Conservation (phyloP, 1,140 invertebrate genomes). For the Dinothrombium tinctorium region DNA sequence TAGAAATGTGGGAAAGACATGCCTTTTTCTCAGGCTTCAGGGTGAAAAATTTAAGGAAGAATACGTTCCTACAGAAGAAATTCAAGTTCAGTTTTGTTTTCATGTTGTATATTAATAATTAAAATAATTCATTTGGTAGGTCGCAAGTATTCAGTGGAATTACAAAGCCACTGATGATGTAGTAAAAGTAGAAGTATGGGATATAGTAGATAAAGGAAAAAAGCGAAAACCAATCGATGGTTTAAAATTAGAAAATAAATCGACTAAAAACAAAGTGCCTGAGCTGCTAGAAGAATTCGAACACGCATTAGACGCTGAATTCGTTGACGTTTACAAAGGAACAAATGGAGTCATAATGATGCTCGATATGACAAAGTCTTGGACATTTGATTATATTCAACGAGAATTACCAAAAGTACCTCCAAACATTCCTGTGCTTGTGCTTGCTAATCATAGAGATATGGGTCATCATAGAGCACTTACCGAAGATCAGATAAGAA, state of each 20-base stretch:
- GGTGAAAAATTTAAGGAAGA: slow-evolving; percentile 75
- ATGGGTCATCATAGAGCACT: slow-evolving; percentile 76
- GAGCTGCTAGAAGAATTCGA: slow-evolving; percentile 20
- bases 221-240: slow-evolving; percentile 50
- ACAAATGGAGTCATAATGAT: slow-evolving; percentile 65
- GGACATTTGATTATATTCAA: slow-evolving; percentile 88
- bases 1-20: slow-evolving; percentile 84
- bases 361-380: slow-evolving; percentile 82
- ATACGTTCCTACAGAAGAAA: slow-evolving; percentile 82
- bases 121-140: slow-evolving; percentile 22
- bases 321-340: slow-evolving; percentile 86
- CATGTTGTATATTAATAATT: slow-evolving; percentile 4
- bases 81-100: slow-evolving; percentile 41
- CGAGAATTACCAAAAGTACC: slow-evolving; percentile 64
- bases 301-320: slow-evolving; percentile 75
- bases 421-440: slow-evolving; percentile 58
- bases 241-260: slow-evolving; percentile 26
- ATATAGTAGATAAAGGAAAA: slow-evolving; percentile 79
- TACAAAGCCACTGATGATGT: slow-evolving; percentile 89
- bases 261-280: slow-evolving; percentile 5
- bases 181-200: slow-evolving; percentile 93
- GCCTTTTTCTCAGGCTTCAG: slow-evolving; percentile 67
- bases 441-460: slow-evolving; percentile 82
- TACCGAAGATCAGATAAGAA: slow-evolving; percentile 39
- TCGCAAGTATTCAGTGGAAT: slow-evolving; percentile 87